Conservation (phyloP, 2,797 vertebrate genomes). For the Onychomys arenicola region DNA sequence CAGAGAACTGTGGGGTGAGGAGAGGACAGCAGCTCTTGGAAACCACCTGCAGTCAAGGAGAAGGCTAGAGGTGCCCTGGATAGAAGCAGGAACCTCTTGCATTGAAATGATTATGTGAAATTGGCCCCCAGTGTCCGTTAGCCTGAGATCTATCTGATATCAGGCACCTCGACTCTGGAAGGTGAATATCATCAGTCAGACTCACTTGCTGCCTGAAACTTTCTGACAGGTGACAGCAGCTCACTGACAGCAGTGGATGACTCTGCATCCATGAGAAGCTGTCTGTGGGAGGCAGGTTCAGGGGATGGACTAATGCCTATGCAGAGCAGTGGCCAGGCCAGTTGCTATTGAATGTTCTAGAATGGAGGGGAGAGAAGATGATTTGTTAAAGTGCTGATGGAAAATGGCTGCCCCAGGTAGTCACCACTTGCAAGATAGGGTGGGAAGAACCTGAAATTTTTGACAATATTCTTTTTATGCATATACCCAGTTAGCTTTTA, state of each 20-base stretch:
- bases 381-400: background rate
- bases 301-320: background rate
- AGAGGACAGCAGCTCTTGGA: background rate
- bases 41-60: background rate
- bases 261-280: background rate
- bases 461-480: background rate
- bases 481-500: background rate
- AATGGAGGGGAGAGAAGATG: background rate
- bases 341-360: background rate
- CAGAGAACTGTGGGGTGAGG: background rate
- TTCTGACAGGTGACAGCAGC: background rate
- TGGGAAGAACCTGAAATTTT: background rate
- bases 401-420: background rate
- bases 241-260: background rate
- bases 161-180: background rate
- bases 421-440: background rate
- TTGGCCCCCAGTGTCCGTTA: background rate
- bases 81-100: background rate
- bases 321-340: background rate
- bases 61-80: background rate
- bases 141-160: background rate
- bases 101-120: constrained; percentile 33
- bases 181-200: background rate
- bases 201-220: background rate
- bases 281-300: background rate